Evolutionary conservation across 2,113 vertebrate genomes (phyloP).

Genomic region (Paedocypris sp.): DNA sequence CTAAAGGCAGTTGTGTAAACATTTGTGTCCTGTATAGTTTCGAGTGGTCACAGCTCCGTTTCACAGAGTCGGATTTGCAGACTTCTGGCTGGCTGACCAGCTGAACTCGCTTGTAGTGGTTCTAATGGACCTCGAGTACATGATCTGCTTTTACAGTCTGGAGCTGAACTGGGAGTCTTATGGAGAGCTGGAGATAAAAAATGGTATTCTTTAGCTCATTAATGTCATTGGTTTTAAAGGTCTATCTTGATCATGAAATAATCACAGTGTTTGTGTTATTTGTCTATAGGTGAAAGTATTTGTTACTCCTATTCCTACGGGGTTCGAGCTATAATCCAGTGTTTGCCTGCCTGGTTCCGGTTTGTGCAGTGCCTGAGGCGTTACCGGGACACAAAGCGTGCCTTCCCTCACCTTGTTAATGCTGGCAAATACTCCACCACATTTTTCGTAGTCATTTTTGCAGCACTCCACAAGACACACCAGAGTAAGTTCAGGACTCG

Average conservation of each 20-base stretch:
- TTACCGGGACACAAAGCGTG: constrained; percentile 91
- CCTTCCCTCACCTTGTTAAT: constrained; percentile 93
- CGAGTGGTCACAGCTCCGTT: constrained; percentile 95
- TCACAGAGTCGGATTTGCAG: constrained; percentile 94
- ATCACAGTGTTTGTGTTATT: not conserved
- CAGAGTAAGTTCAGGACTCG: constrained; percentile 65
- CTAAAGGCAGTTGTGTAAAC: no score
- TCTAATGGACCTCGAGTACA: constrained; percentile 95
- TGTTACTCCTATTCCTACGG: constrained; percentile 92
- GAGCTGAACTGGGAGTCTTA: constrained; percentile 76
- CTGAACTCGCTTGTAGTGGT: constrained; percentile 87
- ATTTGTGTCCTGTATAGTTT: no score
- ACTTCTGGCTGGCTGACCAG: constrained; percentile 99
- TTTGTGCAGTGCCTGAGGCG: constrained; percentile 97
- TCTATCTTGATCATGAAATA: not conserved
- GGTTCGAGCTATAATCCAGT: constrained; percentile 89
- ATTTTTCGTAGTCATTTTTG: constrained; percentile 95
- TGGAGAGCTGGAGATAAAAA: constrained; percentile 54
- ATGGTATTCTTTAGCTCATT: not conserved
- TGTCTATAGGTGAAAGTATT: constrained; percentile 36
- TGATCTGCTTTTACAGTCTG: constrained; percentile 97
- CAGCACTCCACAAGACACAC: constrained; percentile 86
- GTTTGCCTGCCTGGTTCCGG: constrained; percentile 94
- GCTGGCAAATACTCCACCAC: constrained; percentile 98
- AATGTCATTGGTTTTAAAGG: not conserved